phyloP scores from a whole-genome alignment of 1,140 invertebrate genomes.

The Centruroides sculpturatus region DNA sequence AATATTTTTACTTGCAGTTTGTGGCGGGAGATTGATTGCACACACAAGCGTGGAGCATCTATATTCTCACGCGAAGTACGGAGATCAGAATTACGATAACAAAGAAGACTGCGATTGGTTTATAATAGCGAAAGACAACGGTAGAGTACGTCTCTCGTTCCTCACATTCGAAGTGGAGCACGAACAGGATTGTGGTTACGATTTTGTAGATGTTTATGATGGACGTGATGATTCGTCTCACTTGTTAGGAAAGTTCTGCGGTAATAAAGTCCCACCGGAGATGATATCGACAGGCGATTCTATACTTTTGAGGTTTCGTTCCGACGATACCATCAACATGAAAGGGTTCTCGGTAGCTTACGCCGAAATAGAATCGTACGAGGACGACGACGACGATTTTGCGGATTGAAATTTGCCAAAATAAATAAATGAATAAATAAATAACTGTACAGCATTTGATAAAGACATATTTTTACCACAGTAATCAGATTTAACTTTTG shows the following conservation, averaged over 20 bases:
- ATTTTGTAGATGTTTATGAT: constrained; percentile 82
- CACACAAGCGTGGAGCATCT: constrained; percentile 56
- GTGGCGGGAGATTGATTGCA: constrained; percentile 75
- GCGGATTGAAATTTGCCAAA: too few relatives aligned
- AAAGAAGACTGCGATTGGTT: constrained; percentile 85
- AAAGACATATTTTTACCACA: too few relatives aligned
- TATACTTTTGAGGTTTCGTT: constrained; percentile 70
- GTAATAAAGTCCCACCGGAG: constrained; percentile 69
- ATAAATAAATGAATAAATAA: too few relatives aligned
- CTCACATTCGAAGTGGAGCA: constrained; percentile 85
- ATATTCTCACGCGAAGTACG: constrained; percentile 87
- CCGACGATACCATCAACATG: constrained; percentile 75
- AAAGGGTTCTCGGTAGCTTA: constrained; percentile 89
- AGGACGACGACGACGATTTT: constrained; percentile 6
- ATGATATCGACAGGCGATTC: constrained; percentile 76
- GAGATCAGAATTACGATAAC: constrained; percentile 76
- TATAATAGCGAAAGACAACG: constrained; percentile 60
- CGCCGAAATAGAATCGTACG: constrained; percentile 2
- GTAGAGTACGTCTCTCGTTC: constrained; percentile 53
- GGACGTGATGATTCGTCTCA: constrained; percentile 64
- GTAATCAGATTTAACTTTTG: too few relatives aligned
- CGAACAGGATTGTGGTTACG: constrained; percentile 80
- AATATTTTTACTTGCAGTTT: constrained; percentile 42
- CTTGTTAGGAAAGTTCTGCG: constrained; percentile 72
- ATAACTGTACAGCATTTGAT: too few relatives aligned